Evolutionary conservation across 2,113 vertebrate species (phyloP), one percentile per base, ranked within the genome.

Genomic region (Neotragus moschatus): DNA sequence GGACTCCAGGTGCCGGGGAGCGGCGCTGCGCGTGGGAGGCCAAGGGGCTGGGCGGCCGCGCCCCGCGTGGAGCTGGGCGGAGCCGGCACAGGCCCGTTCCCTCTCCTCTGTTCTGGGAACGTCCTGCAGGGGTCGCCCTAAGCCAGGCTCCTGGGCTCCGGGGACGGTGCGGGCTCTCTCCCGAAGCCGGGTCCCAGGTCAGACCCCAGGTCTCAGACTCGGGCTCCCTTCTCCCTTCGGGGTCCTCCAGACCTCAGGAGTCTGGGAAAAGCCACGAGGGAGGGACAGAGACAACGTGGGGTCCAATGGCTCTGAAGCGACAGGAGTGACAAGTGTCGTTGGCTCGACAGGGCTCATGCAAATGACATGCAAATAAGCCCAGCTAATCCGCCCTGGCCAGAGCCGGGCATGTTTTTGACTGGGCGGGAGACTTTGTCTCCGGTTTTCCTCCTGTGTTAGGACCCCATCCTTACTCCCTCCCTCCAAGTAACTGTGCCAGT

Each of bases 111-210:
- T 97, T 90, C 94, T 36, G 58, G 7, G n/a, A 92, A 58, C 0
- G 14, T 19, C 97, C 98, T 95, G 77, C 88, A 98, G 98, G 92
- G 96, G 97, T 60, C 98, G 60, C 96, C 96, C 96, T 94, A 97
- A 97, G 97, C 90, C 82, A 95, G 94, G 88, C 45, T 97, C 98
- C 90, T 43, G 17, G 14, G 12, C 0, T 7, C 39, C 1, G 1
- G 23, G 5, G 0, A 5, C 2, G 0, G 19, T 10, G 0, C 11
- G 0, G 30, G 30, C 3, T 13, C 1, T 45, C 12, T 75, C 55
- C 12, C 21, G 56, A 60, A 4, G 13, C 70, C 1, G 9, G 36
- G 70, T 77, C 28, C 2, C 7, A 0, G n/a, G 11, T 75, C 51
- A 84, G 63, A 51, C 15, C 79, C 55, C 28, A 15, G 14, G 43